Evolutionary conservation across 2,113 vertebrate genomes (phyloP).

Genomic region (Chascanopsetta lugubris): DNA sequence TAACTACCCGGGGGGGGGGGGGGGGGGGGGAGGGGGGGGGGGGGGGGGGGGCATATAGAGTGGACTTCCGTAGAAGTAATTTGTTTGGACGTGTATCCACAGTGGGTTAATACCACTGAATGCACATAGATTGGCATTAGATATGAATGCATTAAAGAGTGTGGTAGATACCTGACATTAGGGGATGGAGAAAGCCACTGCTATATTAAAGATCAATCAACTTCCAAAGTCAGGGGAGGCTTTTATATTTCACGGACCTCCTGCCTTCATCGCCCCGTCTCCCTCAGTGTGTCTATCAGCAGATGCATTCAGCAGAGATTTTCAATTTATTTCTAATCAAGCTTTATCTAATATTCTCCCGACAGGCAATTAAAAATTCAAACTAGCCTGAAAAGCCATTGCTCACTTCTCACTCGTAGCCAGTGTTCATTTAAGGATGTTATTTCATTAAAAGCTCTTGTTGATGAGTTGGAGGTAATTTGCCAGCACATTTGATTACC

Average conservation of each 20-base stretch:
- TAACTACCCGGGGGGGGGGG: too few species aligned
- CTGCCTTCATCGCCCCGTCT: slow-evolving; percentile 67
- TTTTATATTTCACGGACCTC: slow-evolving; percentile 65
- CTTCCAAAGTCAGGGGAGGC: slow-evolving; percentile 52
- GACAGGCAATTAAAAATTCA: slow-evolving; percentile 86
- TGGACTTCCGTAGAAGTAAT: not conserved
- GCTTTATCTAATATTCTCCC: slow-evolving; percentile 85
- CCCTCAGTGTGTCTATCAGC: slow-evolving; percentile 78
- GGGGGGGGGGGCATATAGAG: too few species aligned
- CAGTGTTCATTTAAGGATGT: slow-evolving; percentile 82
- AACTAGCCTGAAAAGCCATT: slow-evolving; percentile 83
- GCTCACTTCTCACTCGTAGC: slow-evolving; percentile 82
- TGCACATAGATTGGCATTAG: not conserved
- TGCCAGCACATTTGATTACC: slow-evolving; percentile 80
- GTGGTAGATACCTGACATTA: not conserved
- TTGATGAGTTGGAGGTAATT: slow-evolving; percentile 83
- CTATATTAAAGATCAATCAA: slow-evolving; percentile 77
- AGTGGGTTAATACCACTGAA: not conserved
- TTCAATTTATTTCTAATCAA: slow-evolving; percentile 87
- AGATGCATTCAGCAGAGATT: slow-evolving; percentile 81
- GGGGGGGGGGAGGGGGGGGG: too few species aligned
- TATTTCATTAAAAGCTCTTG: slow-evolving; percentile 85
- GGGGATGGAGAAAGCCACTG: slow-evolving; percentile 15
- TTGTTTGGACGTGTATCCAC: slow-evolving; percentile 3
- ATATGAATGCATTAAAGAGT: slow-evolving; percentile 6